These are phyloP conservation scores for Dicyrtomina minuta DNA, from an alignment of 2,888 invertebrate species.

Conservation along the genomic window DNA sequence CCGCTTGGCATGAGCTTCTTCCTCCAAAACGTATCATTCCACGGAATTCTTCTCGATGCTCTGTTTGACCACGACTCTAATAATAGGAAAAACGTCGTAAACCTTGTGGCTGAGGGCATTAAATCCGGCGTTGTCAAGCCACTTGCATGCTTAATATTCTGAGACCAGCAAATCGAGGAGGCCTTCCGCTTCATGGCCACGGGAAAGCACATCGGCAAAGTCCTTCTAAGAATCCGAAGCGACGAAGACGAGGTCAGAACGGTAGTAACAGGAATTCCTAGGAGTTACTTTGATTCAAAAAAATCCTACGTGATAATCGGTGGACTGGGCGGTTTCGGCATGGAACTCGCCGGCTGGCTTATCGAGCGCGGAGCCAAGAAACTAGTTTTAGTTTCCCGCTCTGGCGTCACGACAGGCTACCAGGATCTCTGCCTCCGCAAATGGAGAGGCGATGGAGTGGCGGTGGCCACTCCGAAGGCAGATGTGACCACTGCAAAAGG, in stretches of 20 bases:
- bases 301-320: constrained; percentile 63
- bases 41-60: constrained; percentile 75
- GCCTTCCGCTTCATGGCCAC: constrained; percentile 73
- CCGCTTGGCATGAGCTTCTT: constrained; percentile 68
- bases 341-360: constrained; percentile 85
- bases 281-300: constrained; percentile 61
- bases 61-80: constrained; percentile 62
- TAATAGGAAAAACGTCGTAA: constrained; percentile 62
- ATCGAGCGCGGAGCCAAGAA: constrained; percentile 77
- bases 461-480: constrained; percentile 63
- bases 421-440: constrained; percentile 68
- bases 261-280: constrained; percentile 58
- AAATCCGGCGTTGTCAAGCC: constrained; percentile 69
- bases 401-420: constrained; percentile 78
- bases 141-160: constrained; percentile 66
- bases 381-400: constrained; percentile 76
- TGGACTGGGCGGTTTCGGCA: constrained; percentile 89
- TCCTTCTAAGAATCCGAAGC: constrained; percentile 59
- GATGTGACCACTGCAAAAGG: constrained; percentile 56
- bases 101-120: constrained; percentile 67
- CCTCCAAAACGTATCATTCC: constrained; percentile 71
- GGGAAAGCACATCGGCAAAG: constrained; percentile 83
- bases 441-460: constrained; percentile 65
- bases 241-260: constrained; percentile 57
- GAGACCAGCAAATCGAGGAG: constrained; percentile 67